A percentile compares a stretch with the other conserved stretches of the same genome.
phyloP scores from a whole-genome alignment of 2,113 vertebrate species.

The Spea bombifrons region DNA sequence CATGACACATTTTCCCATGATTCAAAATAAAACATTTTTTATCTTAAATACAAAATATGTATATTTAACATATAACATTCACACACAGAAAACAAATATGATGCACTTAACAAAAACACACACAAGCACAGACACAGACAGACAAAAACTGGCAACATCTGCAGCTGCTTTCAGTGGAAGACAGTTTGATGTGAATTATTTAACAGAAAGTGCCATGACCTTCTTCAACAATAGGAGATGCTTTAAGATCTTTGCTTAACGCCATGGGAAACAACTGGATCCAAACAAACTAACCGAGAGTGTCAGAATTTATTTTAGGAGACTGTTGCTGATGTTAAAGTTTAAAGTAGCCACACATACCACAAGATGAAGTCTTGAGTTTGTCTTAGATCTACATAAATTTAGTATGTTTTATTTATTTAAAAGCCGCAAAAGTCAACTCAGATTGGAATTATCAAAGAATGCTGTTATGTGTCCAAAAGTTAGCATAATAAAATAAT shows the following conservation, averaged over 20 bases:
- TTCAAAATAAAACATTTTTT: too few relatives aligned
- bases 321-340: conserved; percentile 56
- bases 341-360: conserved; percentile 57
- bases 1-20: too few relatives aligned
- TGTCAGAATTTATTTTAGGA: conserved; percentile 68
- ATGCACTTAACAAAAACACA: too few relatives aligned
- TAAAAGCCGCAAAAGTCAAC: conserved; percentile 29
- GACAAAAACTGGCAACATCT: conserved; percentile 70
- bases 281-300: conserved; percentile 60
- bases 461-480: background rate
- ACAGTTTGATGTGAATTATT: conserved; percentile 84
- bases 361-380: conserved; percentile 14
- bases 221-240: conserved; percentile 73
- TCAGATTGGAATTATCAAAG: background rate
- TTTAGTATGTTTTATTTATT: background rate
- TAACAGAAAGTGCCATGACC: conserved; percentile 78
- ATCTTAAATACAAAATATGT: too few relatives aligned
- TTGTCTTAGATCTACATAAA: conserved; percentile 59
- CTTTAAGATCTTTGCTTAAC: conserved; percentile 69
- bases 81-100: too few relatives aligned
- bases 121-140: too few relatives aligned
- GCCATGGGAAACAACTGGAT: conserved; percentile 72
- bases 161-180: conserved; percentile 71
- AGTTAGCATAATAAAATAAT: conserved; percentile 62
- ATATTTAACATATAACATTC: too few relatives aligned